Percentiles rank a stretch among this genome's conserved stretches.
phyloP scores from a whole-genome alignment of 2,797 vertebrate species.

The Crypturellus tataupa region DNA sequence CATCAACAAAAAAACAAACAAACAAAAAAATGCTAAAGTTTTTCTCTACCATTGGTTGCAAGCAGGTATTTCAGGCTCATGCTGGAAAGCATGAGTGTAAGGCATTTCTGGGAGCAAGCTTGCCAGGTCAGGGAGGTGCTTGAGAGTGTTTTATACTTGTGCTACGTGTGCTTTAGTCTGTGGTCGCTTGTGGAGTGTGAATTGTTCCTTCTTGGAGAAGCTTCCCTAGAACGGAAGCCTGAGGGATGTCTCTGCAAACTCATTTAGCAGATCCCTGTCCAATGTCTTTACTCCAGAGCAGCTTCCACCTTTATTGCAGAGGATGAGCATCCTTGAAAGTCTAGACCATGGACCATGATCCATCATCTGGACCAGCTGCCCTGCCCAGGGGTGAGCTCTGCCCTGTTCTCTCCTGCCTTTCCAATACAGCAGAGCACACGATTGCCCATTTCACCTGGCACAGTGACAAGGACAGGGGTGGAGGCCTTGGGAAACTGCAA shows the following conservation, averaged over 20 bases:
- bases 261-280: not conserved
- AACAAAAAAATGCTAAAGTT: not conserved
- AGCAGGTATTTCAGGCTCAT: constrained; percentile 17
- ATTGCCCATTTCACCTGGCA: too few species aligned
- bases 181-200: not conserved
- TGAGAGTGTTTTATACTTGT: not conserved
- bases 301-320: not conserved
- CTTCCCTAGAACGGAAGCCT: not conserved
- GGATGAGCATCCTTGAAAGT: not conserved
- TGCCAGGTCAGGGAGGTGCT: constrained; percentile 41
- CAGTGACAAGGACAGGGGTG: not conserved
- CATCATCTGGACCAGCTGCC: accelerated
- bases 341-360: too few species aligned
- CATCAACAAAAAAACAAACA: too few species aligned
- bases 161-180: not conserved
- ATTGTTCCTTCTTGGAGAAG: not conserved
- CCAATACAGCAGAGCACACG: accelerated
- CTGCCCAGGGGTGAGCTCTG: not conserved
- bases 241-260: not conserved
- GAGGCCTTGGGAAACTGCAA: not conserved
- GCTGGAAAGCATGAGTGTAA: not conserved
- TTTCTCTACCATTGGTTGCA: not conserved
- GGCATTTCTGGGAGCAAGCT: constrained; percentile 9
- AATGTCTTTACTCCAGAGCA: not conserved
- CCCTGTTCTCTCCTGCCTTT: not conserved